Evolutionary conservation across 2,797 vertebrate genomes (phyloP), one percentile per base, ranked within the genome.

Genomic region (Periparus ater): DNA sequence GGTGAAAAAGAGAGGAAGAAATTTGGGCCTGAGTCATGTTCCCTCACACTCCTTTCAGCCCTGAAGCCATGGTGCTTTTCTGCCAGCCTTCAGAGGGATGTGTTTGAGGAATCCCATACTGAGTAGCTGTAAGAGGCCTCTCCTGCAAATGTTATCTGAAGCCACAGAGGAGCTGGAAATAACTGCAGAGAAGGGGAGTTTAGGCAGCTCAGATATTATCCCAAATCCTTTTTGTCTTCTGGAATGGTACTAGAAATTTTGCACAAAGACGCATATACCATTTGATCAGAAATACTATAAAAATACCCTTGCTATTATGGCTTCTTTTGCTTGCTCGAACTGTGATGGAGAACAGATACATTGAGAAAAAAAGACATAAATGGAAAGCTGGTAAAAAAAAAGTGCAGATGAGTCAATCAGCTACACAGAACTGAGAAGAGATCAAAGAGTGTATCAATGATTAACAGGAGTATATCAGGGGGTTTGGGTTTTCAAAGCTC

Each of bases 391-490:
- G 32, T 51, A 17, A 78, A 92, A 88, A 88, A 89, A 83, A 55
- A 2, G 29, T 20, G 40, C 5, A 55, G 62, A 90, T 86, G 80
- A 81, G 77, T 90, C 80, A 47, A 72, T 92, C 76, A 90, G 76
- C 85, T 47, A 53, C 68, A 85, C 15, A 83, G 53, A 88, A 75
- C 89, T 57, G 82, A 86, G 74, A 92, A 80, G 20, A 84, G 87
- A 94, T 90, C 88, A 90, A 96, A 88, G 94, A 60, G 44, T 13
- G 0, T 72, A 76, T 74, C 92, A 89, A 51, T 93, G 89, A 96
- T 92, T 89, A 95, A 95, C 87, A 92, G 89, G 91, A 88, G 36
- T 84, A 75, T 58, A 91, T 88, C 54, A 77, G 60, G 76, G 12
- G 0, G 4, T 57, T 84, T 10, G 55, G 67, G 53, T 73, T 91